Base-by-base conservation (phyloP, 30 jellyfish, hydroid and myxozoan species). In the Cassiopea andromeda region DNA sequence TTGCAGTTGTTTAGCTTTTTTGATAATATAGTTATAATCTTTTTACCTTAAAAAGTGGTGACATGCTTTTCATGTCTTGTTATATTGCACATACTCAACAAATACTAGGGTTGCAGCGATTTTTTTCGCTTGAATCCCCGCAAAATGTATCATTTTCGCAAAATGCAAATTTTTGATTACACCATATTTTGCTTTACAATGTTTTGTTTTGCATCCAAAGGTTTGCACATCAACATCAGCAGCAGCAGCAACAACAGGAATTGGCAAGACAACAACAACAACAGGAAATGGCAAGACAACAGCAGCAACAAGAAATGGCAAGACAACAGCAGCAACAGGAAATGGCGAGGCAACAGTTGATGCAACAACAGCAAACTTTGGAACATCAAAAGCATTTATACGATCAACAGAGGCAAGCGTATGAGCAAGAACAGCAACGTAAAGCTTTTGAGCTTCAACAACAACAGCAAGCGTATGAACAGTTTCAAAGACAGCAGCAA, bases 311-410 rank as follows among this genome's bases (percentile, higher is more conserved):
- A 14, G 38, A 64, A 64, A 13, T 9, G 8, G 73, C 73, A 2
- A 16, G 15, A 48, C 94, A 91, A 47, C 97, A 83, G 75, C 90
- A 69, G n/a, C 92, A 67, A 67, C 95, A 92, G 81, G 87, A 92
- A 47, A 12, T 85, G 58, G 54, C 17, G 4, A 47, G 73, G 27
- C 96, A 87, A 59, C 97, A 87, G 75, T 93, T 87, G 44, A 84
- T 64, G 18, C 19, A 77, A 75, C 90, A 88, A 58, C 93, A 82
- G 77, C 97, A 88, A 75, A 69, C 58, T 27, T 60, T 50, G 9
- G 82, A 88, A 4, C 97, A 84, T 9, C 90, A 93, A 89, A 64
- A 68, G 80, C 89, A 48, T 59, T 7, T 59, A 6, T n/a, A 47
- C 17, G 48, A 19, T 7, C 85, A 58, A 17, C 86, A 46, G 44